Evolutionary conservation across 2,113 vertebrate species (phyloP).

Genomic region (Nothobranchius furzeri): DNA sequence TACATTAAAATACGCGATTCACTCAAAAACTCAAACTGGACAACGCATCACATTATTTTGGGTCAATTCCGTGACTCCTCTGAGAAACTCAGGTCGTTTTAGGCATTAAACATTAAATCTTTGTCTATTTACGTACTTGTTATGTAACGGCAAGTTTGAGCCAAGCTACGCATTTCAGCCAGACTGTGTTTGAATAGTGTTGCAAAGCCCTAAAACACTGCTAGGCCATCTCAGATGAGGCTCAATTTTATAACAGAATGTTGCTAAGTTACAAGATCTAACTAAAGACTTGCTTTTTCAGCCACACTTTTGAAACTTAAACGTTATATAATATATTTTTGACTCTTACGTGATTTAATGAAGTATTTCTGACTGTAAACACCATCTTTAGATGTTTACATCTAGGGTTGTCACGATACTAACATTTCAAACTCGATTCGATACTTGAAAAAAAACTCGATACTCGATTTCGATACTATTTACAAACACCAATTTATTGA

Average conservation of each 20-base stretch:
- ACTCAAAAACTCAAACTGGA: too few relatives aligned
- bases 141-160: slow-evolving; percentile 25
- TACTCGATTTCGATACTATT: too few relatives aligned
- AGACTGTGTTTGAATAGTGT: slow-evolving; percentile 21
- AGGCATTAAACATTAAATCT: slow-evolving; percentile 28
- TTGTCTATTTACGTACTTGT: slow-evolving; percentile 47
- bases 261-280: slow-evolving; percentile 10
- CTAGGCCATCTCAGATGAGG: too few relatives aligned
- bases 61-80: not conserved
- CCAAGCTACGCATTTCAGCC: not conserved
- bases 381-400: too few relatives aligned
- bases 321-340: not conserved
- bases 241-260: not conserved
- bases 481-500: too few relatives aligned
- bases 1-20: too few relatives aligned
- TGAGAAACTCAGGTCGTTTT: slow-evolving; percentile 5
- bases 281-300: slow-evolving; percentile 3
- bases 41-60: too few relatives aligned
- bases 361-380: not conserved
- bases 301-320: not conserved
- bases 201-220: slow-evolving; percentile 12
- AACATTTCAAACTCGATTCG: too few relatives aligned
- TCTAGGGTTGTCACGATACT: too few relatives aligned
- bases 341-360: slow-evolving; percentile 2
- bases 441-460: too few relatives aligned